Percentiles rank a stretch among this genome's conserved stretches.
Evolutionary conservation across 2,797 vertebrate species (phyloP).

Genomic region (Antennarius maculatus): DNA sequence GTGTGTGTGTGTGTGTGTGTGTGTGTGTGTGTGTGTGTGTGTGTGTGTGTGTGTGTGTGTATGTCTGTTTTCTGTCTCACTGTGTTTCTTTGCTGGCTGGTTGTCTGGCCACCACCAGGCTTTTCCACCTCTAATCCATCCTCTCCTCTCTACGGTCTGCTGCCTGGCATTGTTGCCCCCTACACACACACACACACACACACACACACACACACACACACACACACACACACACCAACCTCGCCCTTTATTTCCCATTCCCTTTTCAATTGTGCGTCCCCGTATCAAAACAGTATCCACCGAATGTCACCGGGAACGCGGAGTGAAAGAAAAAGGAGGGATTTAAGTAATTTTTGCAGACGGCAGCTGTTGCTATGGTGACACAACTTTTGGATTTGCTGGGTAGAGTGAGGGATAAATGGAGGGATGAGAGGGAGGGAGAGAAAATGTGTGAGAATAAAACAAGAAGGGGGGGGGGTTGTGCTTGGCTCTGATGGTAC

Average conservation of each 20-base stretch:
- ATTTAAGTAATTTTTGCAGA: slow-evolving; percentile 82
- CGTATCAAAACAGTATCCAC: slow-evolving; percentile 58
- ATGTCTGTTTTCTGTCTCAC: slow-evolving; percentile 56
- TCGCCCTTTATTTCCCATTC: slow-evolving; percentile 10
- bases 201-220: background rate
- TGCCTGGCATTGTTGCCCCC: slow-evolving; percentile 37
- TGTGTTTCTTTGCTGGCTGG: slow-evolving; percentile 43
- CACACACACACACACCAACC: slow-evolving; percentile 13
- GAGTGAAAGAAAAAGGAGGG: slow-evolving; percentile 61
- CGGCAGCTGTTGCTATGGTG: slow-evolving; percentile 84
- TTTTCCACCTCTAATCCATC: slow-evolving; percentile 72
- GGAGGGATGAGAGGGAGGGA: slow-evolving; percentile 59
- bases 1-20: slow-evolving; percentile 7
- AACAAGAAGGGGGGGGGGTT: background rate
- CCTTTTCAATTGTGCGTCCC: slow-evolving; percentile 55
- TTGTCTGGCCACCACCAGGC: slow-evolving; percentile 72
- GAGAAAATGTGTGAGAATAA: slow-evolving; percentile 35
- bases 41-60: background rate
- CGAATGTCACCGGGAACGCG: slow-evolving; percentile 66
- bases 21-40: slow-evolving; percentile 27
- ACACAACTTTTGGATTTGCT: slow-evolving; percentile 82
- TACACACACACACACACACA: background rate
- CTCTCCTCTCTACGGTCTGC: slow-evolving; percentile 65
- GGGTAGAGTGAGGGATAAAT: slow-evolving; percentile 70
- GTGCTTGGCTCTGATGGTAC: slow-evolving; percentile 20